phyloP scores from a whole-genome alignment of 2,797 vertebrate species.

The Picus viridis region DNA sequence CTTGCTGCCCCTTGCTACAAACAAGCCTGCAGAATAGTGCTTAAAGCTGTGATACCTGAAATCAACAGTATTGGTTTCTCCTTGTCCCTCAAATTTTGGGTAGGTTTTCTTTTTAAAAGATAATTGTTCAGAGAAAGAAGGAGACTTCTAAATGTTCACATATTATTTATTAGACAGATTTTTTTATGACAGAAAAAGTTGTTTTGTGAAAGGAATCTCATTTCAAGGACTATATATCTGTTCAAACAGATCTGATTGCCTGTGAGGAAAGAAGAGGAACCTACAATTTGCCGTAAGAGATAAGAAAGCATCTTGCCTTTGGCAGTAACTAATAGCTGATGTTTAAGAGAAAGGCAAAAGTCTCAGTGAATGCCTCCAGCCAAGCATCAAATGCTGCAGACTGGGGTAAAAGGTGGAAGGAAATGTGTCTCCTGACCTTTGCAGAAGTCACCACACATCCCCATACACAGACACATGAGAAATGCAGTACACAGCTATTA shows the following conservation, averaged over 20 bases:
- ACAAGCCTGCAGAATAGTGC: accelerated
- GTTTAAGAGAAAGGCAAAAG: conserved; percentile 5
- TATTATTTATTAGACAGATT: not conserved
- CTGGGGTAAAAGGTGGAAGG: not conserved
- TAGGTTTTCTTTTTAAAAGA: not conserved
- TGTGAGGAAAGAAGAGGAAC: not conserved
- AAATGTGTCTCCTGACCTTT: not conserved
- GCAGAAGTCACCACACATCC: not conserved
- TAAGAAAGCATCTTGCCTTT: not conserved
- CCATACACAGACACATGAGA: not conserved
- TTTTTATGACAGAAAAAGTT: not conserved
- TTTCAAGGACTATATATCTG: not conserved
- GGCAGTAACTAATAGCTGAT: not conserved
- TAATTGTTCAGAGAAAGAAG: not conserved
- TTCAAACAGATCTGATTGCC: not conserved
- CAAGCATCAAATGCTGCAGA: not conserved
- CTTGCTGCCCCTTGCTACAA: not conserved
- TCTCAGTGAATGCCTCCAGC: not conserved
- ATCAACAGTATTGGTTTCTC: not conserved
- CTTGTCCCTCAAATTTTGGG: accelerated
- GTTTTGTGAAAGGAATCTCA: not conserved
- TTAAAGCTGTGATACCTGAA: not conserved
- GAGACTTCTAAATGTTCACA: not conserved
- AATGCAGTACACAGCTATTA: not conserved
- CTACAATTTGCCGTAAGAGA: not conserved